Percentiles rank a stretch among this genome's conserved stretches.
phyloP scores from a whole-genome alignment of 2,888 invertebrate species.

The Aromia moschata region DNA sequence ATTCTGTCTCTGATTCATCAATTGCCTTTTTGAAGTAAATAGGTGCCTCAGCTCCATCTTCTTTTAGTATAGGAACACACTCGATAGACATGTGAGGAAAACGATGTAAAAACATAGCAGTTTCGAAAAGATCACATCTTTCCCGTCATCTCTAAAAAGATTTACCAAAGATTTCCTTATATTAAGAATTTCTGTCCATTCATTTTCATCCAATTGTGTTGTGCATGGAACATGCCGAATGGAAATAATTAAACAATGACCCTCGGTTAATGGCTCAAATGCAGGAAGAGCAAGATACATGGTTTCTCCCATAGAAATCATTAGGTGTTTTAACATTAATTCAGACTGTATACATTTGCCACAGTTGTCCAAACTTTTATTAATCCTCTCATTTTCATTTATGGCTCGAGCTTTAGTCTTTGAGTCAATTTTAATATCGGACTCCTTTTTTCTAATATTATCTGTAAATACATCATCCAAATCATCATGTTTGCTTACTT shows the following conservation, averaged over 20 bases:
- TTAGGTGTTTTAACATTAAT: conserved; percentile 83
- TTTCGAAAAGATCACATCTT: conserved; percentile 91
- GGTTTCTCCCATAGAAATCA: conserved; percentile 82
- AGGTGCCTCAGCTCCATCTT: conserved; percentile 87
- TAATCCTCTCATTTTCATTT: conserved; percentile 75
- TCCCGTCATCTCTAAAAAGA: conserved; percentile 77
- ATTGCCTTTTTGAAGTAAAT: conserved; percentile 99
- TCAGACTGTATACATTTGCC: conserved; percentile 83
- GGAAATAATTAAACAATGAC: conserved; percentile 89
- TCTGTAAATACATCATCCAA: conserved; percentile 87
- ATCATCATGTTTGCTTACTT: conserved; percentile 75
- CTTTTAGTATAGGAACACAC: conserved; percentile 86
- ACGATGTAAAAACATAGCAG: conserved; percentile 74
- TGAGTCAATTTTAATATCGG: conserved; percentile 69
- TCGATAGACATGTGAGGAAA: conserved; percentile 87
- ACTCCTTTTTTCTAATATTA: conserved; percentile 74
- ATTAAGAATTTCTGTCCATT: conserved; percentile 87
- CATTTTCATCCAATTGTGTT: conserved; percentile 92
- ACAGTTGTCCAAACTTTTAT: conserved; percentile 81
- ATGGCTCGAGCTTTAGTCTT: conserved; percentile 75
- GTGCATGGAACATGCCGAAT: conserved; percentile 82
- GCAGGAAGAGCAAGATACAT: conserved; percentile 87
- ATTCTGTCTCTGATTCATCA: conserved; percentile 93
- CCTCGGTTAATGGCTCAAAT: conserved; percentile 80
- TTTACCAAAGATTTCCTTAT: conserved; percentile 81